Conservation (phyloP, 2,888 invertebrate species). For the Spisula subtruncata region DNA sequence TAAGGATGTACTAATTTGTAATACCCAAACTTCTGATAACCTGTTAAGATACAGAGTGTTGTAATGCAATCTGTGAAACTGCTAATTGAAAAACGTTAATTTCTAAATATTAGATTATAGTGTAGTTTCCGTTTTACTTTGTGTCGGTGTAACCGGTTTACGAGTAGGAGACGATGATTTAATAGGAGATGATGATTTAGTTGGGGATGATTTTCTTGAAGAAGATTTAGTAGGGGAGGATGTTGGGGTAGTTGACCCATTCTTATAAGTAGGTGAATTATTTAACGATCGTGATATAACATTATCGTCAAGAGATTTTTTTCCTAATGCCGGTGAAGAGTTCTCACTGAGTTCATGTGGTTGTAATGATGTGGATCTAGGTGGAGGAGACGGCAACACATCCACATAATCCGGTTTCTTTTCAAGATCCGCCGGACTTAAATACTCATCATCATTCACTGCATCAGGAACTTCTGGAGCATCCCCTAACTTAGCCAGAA, state of each 20-base stretch:
- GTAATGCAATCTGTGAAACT: too few species aligned
- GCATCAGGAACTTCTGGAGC: constrained; percentile 64
- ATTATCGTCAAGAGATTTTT: not conserved
- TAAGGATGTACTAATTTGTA: too few species aligned
- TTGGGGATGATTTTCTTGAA: not conserved
- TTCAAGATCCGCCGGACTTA: constrained; percentile 52
- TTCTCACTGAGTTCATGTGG: constrained; percentile 32
- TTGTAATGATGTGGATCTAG: constrained; percentile 59
- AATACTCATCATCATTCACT: constrained; percentile 58
- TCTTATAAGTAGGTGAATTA: constrained; percentile 19
- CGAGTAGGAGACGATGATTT: constrained; percentile 24
- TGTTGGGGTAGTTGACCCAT: constrained; percentile 4
- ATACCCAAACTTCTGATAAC: too few species aligned
- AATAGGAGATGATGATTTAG: constrained; percentile 5
- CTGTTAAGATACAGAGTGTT: too few species aligned
- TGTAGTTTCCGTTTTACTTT: constrained; percentile 30
- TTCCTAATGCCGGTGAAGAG: not conserved
- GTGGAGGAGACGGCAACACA: constrained; percentile 65
- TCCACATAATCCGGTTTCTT: constrained; percentile 63
- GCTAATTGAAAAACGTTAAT: too few species aligned
- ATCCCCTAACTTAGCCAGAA: constrained; percentile 67
- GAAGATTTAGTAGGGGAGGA: constrained; percentile 7
- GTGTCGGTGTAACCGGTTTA: constrained; percentile 40
- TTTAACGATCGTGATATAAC: not conserved
- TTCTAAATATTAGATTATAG: not conserved